Base-by-base conservation (phyloP, 1,140 invertebrate genomes). In the Hycleus phaleratus region DNA sequence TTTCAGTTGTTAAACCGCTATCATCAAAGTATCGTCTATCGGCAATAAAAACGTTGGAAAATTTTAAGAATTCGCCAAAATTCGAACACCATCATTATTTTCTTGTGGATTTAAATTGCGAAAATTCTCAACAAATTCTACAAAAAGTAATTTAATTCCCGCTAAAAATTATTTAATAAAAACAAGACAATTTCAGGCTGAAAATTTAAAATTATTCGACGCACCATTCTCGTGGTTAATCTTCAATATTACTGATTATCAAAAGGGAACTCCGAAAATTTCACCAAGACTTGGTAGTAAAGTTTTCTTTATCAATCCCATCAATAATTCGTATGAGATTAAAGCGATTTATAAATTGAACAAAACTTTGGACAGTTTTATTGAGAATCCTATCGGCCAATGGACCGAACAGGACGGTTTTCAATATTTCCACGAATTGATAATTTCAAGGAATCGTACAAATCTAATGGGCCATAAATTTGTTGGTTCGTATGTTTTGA, bases 291-390 rank as follows among this genome's bases (percentile, higher is more conserved):
- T 26, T 10, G 51, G 46, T 32, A 53, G 51, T 45, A 42, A 45
- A 12, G 39, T 53, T 45, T 53, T 45, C 24, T 9, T 53, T 6
- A 44, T 26, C 7, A 18, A 50, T 9, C 32, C 32, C 11, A 25
- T 5, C 18, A 42, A n/a, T 52, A 11, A 52, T 4, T 43, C 39
- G 7, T 5, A 38, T 12, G 24, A 12, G 9, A 38, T 53, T 18
- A 12, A 25, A 53, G 11, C 43, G 0, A 46, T 53, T 46, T 53
- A 53, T 42, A 53, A 53, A 53, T 46, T 46, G 12, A 46, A 42
- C 1, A 24, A n/a, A 4, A 46, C 11, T 4, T 5, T 48, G n/a
- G n/a, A n/a, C 26, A 4, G 2, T 2, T 45, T 53, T 32, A 45
- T 53, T 2, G 4, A 46, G 45, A n/a, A 46, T 32, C 3, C 32